Base-by-base conservation (phyloP, 2,888 invertebrate species). In the Campoletis raptor region DNA sequence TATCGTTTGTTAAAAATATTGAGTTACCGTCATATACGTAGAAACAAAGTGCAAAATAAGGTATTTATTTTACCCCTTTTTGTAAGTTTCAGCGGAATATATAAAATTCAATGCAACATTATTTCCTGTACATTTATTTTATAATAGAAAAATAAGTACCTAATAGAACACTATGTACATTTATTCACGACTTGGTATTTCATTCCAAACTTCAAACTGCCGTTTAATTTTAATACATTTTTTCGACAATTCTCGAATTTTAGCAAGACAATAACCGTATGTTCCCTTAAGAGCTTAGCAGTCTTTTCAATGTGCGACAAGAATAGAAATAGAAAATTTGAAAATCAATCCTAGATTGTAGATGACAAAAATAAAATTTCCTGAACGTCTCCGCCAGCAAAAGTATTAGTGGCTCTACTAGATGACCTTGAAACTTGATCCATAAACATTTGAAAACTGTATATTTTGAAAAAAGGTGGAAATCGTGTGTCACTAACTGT, bases 21-120 rank as follows among this genome's bases (percentile, higher is more conserved):
- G 42, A 40, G 42, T 15, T 24, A 52, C 21, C 21, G 54, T 42
- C n/a, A 18, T 24, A 12, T 24, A 5, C 40, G 74, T 70, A 70
- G 70, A 30, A 70, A 48, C 18, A 48, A 70, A 10, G 21, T 48
- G 48, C 48, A 30, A 24, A 45, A 10, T 66, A 76, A 85, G 78
- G 61, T 61, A 61, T 30, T 61, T 24, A 7, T 30, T 61, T 15
- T 30, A 15, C 7, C 61, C 15, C 1, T 24, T 61, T 57, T 61
- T 61, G 61, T 30, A 30, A 24, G 30, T 61, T 61, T 61, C 61
- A 61, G 15, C 15, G 30, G 15, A 61, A 15, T 30, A 24, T 61
- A 24, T 30, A 2, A 12, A 30, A 61, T 61, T 61, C 30, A 30
- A 5, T 30, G 30, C 10, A 24, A 61, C 57, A n/a, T 61, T 7